These are phyloP conservation scores for Tiliacea aurago DNA, from an alignment of 2,888 invertebrate genomes.

Conservation along the genomic window DNA sequence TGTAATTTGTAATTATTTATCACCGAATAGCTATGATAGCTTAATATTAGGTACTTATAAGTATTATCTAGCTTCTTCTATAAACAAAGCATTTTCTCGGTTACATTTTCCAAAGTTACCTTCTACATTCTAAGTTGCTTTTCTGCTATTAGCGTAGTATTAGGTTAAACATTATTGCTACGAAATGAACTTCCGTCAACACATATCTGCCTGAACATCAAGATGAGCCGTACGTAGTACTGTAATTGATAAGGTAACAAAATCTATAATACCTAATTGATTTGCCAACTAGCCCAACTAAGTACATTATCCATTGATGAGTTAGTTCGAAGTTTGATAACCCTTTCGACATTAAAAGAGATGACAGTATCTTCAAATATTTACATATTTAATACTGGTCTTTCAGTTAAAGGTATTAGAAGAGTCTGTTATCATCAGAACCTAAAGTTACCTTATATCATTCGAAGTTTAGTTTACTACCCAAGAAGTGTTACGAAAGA, in stretches of 20 bases:
- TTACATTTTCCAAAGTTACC: neutral
- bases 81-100: neutral
- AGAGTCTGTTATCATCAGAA: too few species aligned
- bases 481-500: slow-evolving; percentile 51
- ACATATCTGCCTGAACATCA: neutral
- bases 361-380: neutral
- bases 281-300: slow-evolving; percentile 2
- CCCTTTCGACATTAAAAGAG: slow-evolving; percentile 13
- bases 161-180: neutral
- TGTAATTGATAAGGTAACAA: neutral
- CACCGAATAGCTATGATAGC: neutral
- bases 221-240: too few species aligned
- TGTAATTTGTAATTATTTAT: neutral
- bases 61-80: neutral
- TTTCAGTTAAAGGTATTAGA: neutral
- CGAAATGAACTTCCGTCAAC: neutral
- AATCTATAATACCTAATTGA: slow-evolving; percentile 7
- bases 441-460: neutral
- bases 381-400: neutral
- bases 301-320: slow-evolving; percentile 12
- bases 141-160: neutral
- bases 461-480: slow-evolving; percentile 5
- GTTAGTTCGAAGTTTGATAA: slow-evolving; percentile 1
- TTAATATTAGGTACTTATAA: neutral
- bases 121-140: neutral